A percentile compares a stretch with the other conserved stretches of the same genome.
phyloP scores from a whole-genome alignment of 2,113 vertebrate species.

The Spermophilus dauricus region DNA sequence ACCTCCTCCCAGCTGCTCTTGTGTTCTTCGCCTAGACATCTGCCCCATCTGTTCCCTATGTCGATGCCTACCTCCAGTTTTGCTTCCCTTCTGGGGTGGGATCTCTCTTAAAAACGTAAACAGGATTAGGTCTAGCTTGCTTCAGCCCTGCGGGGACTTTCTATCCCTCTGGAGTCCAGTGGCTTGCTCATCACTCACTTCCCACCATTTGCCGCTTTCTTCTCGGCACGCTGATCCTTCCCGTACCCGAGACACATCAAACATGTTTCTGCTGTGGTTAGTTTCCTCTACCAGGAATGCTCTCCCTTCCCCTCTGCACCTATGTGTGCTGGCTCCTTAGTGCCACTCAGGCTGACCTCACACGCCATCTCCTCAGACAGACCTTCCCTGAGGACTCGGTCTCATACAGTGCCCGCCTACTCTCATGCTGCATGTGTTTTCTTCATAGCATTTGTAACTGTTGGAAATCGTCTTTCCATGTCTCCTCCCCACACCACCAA shows the following conservation, averaged over 20 bases:
- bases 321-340: not conserved
- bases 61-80: not conserved
- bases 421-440: not conserved
- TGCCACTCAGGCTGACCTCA: not conserved
- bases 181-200: fast-evolving
- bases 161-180: fast-evolving
- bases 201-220: fast-evolving
- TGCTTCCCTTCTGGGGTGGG: not conserved
- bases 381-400: not conserved
- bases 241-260: not conserved
- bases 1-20: not conserved
- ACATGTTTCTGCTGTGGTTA: not conserved
- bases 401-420: no score
- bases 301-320: not conserved
- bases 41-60: not conserved
- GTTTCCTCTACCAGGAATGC: not conserved
- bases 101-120: no score
- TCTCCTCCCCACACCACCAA: not conserved
- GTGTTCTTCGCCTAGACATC: not conserved
- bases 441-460: not conserved
- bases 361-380: not conserved
- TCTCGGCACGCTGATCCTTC: fast-evolving
- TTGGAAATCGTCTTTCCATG: not conserved
- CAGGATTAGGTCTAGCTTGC: not conserved
- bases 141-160: not conserved